Base-by-base conservation (phyloP, 2,113 vertebrate species). In the Hippolais icterina region DNA sequence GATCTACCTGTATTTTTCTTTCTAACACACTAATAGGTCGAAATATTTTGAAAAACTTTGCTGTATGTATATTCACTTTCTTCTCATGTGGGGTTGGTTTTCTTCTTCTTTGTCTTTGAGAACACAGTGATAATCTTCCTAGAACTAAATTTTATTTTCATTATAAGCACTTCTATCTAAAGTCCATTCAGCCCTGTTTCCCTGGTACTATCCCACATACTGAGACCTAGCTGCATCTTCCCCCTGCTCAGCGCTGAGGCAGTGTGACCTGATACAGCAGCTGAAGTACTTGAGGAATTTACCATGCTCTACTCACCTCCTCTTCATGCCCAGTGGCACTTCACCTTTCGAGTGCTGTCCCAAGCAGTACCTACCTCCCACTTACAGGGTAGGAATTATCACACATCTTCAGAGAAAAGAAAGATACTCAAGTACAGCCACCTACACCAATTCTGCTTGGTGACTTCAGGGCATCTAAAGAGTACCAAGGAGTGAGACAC, bases 21-120 rank as follows among this genome's bases (percentile, higher is more conserved):
- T 68, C n/a, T 53, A 29, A 20, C 33, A 53, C 0, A 2, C 12
- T 31, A 71, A 23, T 1, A 41, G 21, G 15, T 3, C 8, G 3
- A 64, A 93, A 14, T 2, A 10, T 21, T 64, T 53, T 54, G 15
- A 66, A 53, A 52, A 20, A n/a, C 21, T 31, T 12, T 16, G 5
- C 22, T 71, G 17, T 15, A 42, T 39, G 8, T 53, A 11, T 39
- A 39, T 39, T 39, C 42, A 35, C 21, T 49, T 3, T 64, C 3
- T 54, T 82, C 75, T 64, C 61, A 57, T 14, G 35, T 3, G 10
- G 18, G 3, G 23, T 12, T 60, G 12, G 3, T 39, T 87, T 83
- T 65, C 31, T 57, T 57, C 56, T 61, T 37, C 56, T 60, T 79
- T 78, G 8, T 83, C 66, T 56, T 49, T 22, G 5, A 90, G 24